Evolutionary conservation across 1,140 invertebrate genomes (phyloP).

Genomic region (Drosophila asahinai): DNA sequence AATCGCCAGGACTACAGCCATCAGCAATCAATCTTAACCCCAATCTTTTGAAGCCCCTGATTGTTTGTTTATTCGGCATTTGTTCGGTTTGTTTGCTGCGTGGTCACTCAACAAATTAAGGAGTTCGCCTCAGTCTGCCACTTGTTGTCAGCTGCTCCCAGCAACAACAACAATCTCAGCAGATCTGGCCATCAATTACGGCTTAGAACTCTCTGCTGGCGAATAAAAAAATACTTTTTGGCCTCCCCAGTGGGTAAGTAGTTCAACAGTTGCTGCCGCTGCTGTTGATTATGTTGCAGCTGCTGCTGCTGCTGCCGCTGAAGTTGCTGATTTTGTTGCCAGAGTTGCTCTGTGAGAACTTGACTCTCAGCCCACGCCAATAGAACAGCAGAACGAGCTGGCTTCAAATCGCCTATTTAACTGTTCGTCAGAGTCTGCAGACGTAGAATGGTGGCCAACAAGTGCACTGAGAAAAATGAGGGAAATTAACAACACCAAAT

Average conservation of each 20-base stretch:
- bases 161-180: conserved; percentile 34
- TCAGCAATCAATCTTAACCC: conserved; percentile 62
- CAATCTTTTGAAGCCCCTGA: conserved; percentile 51
- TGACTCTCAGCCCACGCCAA: conserved; percentile 53
- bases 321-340: conserved; percentile 34
- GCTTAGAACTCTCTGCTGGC: conserved; percentile 20
- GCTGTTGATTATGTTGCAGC: conserved; percentile 34
- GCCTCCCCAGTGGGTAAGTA: conserved; percentile 63
- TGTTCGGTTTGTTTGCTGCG: conserved; percentile 64
- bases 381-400: conserved; percentile 26
- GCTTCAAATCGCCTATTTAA: conserved; percentile 33
- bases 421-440: conserved; percentile 23
- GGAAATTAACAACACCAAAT: no score
- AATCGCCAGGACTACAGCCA: conserved; percentile 10
- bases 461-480: conserved; percentile 6
- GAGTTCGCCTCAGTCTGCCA: conserved; percentile 49
- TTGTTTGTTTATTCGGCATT: conserved; percentile 34
- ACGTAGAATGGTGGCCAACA: conserved; percentile 18
- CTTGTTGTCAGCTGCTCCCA: conserved; percentile 50
- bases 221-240: conserved; percentile 38
- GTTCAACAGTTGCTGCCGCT: conserved; percentile 45
- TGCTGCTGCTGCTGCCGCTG: conserved; percentile 36
- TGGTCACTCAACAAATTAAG: conserved; percentile 76
- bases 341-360: conserved; percentile 39
- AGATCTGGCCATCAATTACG: conserved; percentile 60